Base-by-base conservation (phyloP, 2,113 vertebrate genomes). In the Plestiodon gilberti region DNA sequence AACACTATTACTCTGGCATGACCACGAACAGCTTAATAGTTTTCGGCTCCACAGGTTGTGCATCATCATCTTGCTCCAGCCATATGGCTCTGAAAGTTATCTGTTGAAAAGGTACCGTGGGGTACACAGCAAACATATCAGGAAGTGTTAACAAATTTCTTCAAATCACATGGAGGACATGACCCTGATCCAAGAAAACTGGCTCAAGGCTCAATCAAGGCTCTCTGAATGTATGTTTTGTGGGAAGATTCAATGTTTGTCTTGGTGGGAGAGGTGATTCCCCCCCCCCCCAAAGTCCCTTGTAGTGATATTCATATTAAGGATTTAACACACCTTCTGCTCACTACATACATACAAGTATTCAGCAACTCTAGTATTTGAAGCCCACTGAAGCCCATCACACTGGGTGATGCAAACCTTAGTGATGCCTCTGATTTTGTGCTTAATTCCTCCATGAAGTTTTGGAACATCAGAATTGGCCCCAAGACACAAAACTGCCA, bases 91-190 rank as follows among this genome's bases (percentile, higher is more conserved):
- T 48, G 25, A 35, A 84, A 67, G 9, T 0, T 18, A 70, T 78
- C 85, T 83, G 62, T 77, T 87, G 77, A 73, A 79, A 90, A 93
- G 85, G 14, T 28, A 84, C 69, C 83, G 18, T 77, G 64, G 23
- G 40, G 75, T 30, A 25, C 78, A 33, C 59, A 11, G 35, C 3
- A 83, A 61, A 40, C 11, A 43, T 28, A 15, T 30, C 82, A 88
- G 79, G 38, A 22, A 73, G 57, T 33, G 81, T 13, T 90, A 64
- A 91, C 64, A 25, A 0, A 1, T 0, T 74, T 48, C 87, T 73
- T 52, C 38, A 86, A 89, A 64, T 23, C 5, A 48, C n/a, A 84
- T 33, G 48, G 20, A 67, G 48, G 64, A 10, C 30, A 87, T 76
- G 52, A 9, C 81, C 28, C 67, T 84, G 76, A 80, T 67, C 59